These are phyloP conservation scores for Phainopepla nitens DNA, from an alignment of 2,113 vertebrate genomes.

Conservation along the genomic window DNA sequence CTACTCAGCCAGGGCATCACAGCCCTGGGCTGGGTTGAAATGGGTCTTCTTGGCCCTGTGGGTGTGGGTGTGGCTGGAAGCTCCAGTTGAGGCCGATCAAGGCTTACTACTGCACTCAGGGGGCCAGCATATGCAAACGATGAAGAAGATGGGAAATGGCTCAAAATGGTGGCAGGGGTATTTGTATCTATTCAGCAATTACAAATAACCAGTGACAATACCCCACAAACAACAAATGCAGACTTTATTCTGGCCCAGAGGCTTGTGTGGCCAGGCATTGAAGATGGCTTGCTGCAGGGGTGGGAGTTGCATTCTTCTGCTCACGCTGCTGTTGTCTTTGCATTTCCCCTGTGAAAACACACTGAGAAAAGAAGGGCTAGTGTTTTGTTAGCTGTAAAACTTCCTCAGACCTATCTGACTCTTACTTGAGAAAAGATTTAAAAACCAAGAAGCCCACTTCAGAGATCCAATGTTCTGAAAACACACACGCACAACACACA, in stretches of 20 bases:
- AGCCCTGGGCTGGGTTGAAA: background rate
- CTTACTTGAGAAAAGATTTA: background rate
- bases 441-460: background rate
- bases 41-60: background rate
- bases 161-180: background rate
- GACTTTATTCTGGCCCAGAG: background rate
- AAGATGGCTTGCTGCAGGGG: background rate
- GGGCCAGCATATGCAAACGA: background rate
- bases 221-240: background rate
- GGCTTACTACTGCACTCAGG: background rate
- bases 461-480: background rate
- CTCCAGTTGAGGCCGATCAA: background rate
- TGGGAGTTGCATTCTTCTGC: background rate
- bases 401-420: background rate
- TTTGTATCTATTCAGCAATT: background rate
- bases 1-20: accelerated
- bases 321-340: background rate
- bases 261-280: background rate
- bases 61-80: background rate
- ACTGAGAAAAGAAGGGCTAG: background rate
- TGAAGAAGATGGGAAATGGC: background rate
- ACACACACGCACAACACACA: background rate
- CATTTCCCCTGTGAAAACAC: background rate
- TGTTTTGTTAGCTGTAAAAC: background rate
- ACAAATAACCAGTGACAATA: background rate